phyloP scores from a whole-genome alignment of 37 sponge, comb jelly and placozoan species.

The Axinella damicornis region DNA sequence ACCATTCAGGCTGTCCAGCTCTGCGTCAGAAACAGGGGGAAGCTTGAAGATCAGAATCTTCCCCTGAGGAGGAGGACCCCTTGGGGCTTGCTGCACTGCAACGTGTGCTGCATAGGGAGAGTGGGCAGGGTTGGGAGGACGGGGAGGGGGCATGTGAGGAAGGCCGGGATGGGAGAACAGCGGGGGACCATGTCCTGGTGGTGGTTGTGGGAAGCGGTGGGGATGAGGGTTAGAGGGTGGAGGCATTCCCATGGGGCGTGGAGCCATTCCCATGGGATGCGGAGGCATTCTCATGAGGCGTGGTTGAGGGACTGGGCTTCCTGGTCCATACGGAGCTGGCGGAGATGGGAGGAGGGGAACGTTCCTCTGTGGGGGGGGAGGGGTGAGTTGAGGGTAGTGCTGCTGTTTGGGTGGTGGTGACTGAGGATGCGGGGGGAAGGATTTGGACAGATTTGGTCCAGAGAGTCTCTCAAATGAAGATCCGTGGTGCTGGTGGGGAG shows the following conservation, averaged over 20 bases:
- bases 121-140: neutral
- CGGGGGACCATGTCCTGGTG: neutral
- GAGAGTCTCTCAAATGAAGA: neutral
- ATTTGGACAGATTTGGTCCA: slow-evolving; percentile 1
- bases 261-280: neutral
- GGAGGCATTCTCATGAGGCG: slow-evolving; percentile 11
- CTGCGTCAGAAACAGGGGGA: slow-evolving; percentile 7
- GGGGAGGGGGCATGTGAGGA: neutral
- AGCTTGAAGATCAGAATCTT: slow-evolving; percentile 44
- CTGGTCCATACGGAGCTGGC: neutral
- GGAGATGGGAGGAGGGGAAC: neutral
- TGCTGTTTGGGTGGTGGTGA: slow-evolving; percentile 22
- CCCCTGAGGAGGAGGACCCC: slow-evolving; percentile 19
- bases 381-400: neutral
- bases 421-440: slow-evolving; percentile 17
- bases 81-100: neutral
- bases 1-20: neutral
- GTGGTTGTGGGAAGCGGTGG: neutral
- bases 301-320: neutral
- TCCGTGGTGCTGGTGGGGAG: neutral
- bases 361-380: neutral
- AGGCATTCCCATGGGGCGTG: neutral
- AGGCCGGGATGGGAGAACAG: neutral
- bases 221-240: neutral
- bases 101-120: neutral